Base-by-base conservation (phyloP, 2,888 invertebrate genomes). In the Lithophane leautieri region DNA sequence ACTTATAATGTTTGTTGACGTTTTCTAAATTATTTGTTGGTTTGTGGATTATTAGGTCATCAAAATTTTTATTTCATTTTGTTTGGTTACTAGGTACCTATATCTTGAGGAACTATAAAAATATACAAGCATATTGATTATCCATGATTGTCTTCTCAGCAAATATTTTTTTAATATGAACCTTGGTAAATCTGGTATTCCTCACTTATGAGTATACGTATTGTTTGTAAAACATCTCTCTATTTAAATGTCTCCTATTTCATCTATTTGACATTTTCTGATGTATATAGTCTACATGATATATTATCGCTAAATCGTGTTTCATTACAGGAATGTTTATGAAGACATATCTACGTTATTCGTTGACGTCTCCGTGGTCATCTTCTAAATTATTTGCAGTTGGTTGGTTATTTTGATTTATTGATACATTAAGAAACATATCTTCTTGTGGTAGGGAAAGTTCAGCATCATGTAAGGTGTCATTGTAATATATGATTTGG, bases 391-490 rank as follows among this genome's bases (percentile, higher is more conserved):
- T 73, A 82, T 88, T 79, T 72, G 76, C 76, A 67, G 70, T 78
- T 75, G 62, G 77, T 76, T 68, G n/a, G 47, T 34, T 62, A 58
- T 78, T 82, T 80, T 85, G 87, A 83, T 86, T 73, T 83, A 81
- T 28, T 67, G 69, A 76, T 67, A 71, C 70, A 68, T 84, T 80
- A 80, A 65, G 68, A 65, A 73, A 82, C 84, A 82, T 56, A 70
- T 80, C 66, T 73, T 75, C 74, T 84, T 66, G 73, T 73, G 82
- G 69, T 70, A 47, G 70, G 73, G 85, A 83, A 83, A 83, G 85
- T 78, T 72, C 54, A 56, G 72, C 14, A 70, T 70, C 47, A 56
- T 73, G 81, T 83, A 65, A 72, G 62, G 69, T 83, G 85, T 78
- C 85, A 78, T 73, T 77, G 73, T 74, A 73, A 74, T 78, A 73